Percentiles rank a stretch among this genome's conserved stretches.
Conservation (phyloP, 2,113 vertebrate genomes). For the Protomyctophum bolini region DNA sequence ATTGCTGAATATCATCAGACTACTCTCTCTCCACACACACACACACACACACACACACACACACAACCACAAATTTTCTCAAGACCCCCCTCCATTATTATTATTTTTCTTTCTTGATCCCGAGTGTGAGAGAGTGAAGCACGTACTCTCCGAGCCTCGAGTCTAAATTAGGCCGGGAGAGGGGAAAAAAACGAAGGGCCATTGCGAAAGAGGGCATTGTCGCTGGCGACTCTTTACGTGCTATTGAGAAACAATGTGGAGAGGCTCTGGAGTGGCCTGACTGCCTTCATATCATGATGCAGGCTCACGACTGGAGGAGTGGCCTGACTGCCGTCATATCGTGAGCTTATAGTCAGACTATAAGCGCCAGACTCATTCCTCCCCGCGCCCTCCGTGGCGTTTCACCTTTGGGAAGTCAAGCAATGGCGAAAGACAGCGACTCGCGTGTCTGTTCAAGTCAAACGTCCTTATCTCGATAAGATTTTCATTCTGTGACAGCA, state of each 20-base stretch:
- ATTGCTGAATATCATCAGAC: slow-evolving; percentile 47
- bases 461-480: neutral
- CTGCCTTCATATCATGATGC: neutral
- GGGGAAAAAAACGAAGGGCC: neutral
- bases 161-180: neutral
- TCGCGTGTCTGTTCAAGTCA: neutral
- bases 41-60: too few relatives aligned
- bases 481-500: neutral
- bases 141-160: neutral
- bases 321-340: too few relatives aligned
- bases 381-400: too few relatives aligned
- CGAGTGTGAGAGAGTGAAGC: neutral
- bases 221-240: neutral
- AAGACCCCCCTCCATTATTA: slow-evolving; percentile 7
- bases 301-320: neutral
- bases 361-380: too few relatives aligned
- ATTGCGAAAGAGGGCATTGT: neutral
- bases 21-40: too few relatives aligned
- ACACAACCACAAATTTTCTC: slow-evolving; percentile 11
- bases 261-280: neutral
- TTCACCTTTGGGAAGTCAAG: too few relatives aligned
- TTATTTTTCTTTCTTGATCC: neutral
- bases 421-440: too few relatives aligned
- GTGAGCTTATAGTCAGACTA: neutral
- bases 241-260: neutral